phyloP scores from a whole-genome alignment of 2,113 vertebrate genomes.

The Psittacara wagleri region DNA sequence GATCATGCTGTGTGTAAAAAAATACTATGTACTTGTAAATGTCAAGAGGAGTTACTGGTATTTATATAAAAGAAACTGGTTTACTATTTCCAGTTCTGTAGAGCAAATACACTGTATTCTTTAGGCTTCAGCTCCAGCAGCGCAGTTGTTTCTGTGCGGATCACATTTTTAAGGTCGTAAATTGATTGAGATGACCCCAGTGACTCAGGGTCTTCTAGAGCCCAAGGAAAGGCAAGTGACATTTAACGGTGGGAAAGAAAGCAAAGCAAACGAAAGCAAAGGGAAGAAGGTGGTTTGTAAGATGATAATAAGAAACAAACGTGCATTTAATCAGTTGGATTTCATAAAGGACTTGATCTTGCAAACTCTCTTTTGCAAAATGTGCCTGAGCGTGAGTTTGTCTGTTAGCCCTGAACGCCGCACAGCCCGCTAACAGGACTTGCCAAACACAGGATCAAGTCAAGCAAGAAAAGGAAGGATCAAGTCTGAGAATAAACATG shows the following conservation, averaged over 20 bases:
- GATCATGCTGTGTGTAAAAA: slow-evolving; percentile 48
- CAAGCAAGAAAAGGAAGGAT: neutral
- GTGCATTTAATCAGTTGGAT: neutral
- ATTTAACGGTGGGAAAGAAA: neutral
- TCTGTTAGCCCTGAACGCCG: rapidly evolving
- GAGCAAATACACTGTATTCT: slow-evolving; percentile 61
- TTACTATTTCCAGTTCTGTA: slow-evolving; percentile 71
- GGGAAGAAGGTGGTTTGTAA: neutral
- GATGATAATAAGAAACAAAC: neutral
- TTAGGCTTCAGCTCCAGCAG: slow-evolving; percentile 65
- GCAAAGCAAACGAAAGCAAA: neutral
- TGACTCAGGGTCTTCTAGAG: slow-evolving; percentile 39
- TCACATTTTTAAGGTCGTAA: slow-evolving; percentile 72
- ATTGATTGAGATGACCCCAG: slow-evolving; percentile 69
- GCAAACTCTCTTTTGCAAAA: slow-evolving; percentile 10
- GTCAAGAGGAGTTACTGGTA: slow-evolving; percentile 76
- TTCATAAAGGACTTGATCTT: slow-evolving; percentile 11
- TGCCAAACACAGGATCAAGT: slow-evolving; percentile 12
- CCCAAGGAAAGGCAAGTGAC: slow-evolving; percentile 36
- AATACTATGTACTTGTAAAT: slow-evolving; percentile 72
- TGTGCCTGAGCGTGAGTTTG: neutral
- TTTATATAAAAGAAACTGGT: slow-evolving; percentile 73
- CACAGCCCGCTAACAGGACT: neutral
- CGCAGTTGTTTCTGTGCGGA: slow-evolving; percentile 7
- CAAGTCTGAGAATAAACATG: slow-evolving; percentile 22